Evolutionary conservation across 2,113 vertebrate genomes (phyloP).

Genomic region (Pachypanchax playfairii): DNA sequence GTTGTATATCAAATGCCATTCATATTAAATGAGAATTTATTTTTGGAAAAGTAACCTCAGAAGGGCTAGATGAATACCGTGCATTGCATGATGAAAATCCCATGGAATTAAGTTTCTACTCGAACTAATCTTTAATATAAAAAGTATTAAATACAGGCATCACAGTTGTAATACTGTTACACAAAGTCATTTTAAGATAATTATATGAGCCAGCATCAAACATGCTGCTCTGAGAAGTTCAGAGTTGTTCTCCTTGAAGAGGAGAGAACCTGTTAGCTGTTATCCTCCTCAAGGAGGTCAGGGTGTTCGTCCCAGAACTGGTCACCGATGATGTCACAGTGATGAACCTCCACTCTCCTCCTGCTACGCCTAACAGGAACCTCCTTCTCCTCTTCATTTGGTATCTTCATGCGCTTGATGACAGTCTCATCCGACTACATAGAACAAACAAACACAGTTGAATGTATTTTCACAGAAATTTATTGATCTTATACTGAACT

Average conservation of each 20-base stretch:
- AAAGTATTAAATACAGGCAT: slow-evolving; percentile 11
- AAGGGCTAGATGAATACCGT: not conserved
- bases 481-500: too few species aligned
- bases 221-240: not conserved
- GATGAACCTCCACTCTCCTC: slow-evolving; percentile 77
- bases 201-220: slow-evolving; percentile 4
- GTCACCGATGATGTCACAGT: slow-evolving; percentile 92
- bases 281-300: slow-evolving; percentile 84
- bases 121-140: not conserved
- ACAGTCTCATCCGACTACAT: slow-evolving; percentile 83
- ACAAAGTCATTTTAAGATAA: not conserved
- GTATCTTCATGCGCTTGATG: slow-evolving; percentile 82
- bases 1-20: slow-evolving; percentile 55
- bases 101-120: not conserved
- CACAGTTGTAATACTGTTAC: not conserved
- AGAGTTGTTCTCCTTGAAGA: not conserved
- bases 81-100: not conserved
- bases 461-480: too few species aligned
- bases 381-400: slow-evolving; percentile 81
- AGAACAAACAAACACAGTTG: not conserved
- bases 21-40: slow-evolving; percentile 45
- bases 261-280: slow-evolving; percentile 66
- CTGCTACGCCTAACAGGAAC: slow-evolving; percentile 81
- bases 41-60: slow-evolving; percentile 35
- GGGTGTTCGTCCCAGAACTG: slow-evolving; percentile 93